Percentiles rank a stretch among this genome's conserved stretches.
phyloP scores from a whole-genome alignment of 1,140 invertebrate species.

The Dinoponera quadriceps region DNA sequence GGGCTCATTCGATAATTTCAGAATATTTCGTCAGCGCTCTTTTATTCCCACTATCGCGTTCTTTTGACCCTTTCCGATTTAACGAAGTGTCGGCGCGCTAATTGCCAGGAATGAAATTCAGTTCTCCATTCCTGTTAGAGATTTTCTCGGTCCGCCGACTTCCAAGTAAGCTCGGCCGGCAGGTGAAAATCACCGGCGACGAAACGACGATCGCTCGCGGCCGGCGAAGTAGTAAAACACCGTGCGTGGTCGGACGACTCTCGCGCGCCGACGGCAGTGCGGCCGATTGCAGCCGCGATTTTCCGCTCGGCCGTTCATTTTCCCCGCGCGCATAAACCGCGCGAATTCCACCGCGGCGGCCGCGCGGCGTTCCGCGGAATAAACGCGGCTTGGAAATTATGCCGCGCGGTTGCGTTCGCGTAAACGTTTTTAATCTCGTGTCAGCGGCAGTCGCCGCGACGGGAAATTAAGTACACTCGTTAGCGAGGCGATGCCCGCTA shows the following conservation, averaged over 20 bases:
- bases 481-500: conserved; percentile 74
- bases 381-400: conserved; percentile 64
- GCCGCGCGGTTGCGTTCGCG: conserved; percentile 60
- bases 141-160: no score
- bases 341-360: conserved; percentile 14
- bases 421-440: conserved; percentile 76
- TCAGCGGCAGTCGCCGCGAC: conserved; percentile 66
- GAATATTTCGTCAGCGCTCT: no score
- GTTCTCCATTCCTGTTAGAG: neutral
- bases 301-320: conserved; percentile 47
- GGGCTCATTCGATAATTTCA: no score
- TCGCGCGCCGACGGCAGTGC: neutral
- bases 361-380: neutral
- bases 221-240: conserved; percentile 38
- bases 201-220: neutral
- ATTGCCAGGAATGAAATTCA: neutral
- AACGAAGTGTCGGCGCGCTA: neutral
- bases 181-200: neutral
- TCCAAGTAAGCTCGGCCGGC: neutral
- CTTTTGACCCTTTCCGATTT: no score
- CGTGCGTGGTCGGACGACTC: conserved; percentile 1
- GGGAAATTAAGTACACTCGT: conserved; percentile 77
- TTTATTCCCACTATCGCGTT: no score
- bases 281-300: conserved; percentile 49
- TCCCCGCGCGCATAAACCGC: conserved; percentile 20